phyloP scores from a whole-genome alignment of 2,888 invertebrate species.

The Synergus laeviventris region DNA sequence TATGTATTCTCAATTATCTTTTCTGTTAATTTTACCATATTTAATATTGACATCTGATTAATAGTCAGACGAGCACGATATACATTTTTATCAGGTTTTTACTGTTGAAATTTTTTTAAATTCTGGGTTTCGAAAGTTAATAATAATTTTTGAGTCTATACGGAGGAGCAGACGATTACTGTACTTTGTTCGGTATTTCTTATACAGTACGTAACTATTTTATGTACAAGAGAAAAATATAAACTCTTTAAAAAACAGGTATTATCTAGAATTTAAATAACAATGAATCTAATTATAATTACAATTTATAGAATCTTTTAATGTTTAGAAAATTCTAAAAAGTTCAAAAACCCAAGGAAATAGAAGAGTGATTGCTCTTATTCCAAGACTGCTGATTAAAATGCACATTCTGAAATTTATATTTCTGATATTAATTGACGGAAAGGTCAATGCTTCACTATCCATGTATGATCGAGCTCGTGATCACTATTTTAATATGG shows the following conservation, averaged over 20 bases:
- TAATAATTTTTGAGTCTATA: not conserved
- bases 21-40: not conserved
- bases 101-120: not conserved
- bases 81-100: not conserved
- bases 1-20: not conserved
- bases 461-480: constrained; percentile 16
- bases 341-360: not conserved
- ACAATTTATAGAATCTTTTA: not conserved
- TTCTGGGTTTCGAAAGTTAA: not conserved
- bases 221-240: constrained; percentile 18
- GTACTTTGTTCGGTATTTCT: not conserved
- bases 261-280: constrained; percentile 1
- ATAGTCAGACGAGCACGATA: constrained; percentile 9
- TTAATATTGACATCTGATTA: constrained; percentile 9
- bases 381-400: not conserved
- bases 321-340: not conserved
- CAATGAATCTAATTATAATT: not conserved
- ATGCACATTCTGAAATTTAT: constrained; percentile 1
- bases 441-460: not conserved
- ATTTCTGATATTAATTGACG: not conserved
- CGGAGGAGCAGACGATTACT: not conserved
- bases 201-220: constrained; percentile 2
- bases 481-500: constrained; percentile 8
- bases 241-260: constrained; percentile 1
- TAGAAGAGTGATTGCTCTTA: not conserved